These are phyloP conservation scores for Dryadula phaetusa DNA, from an alignment of 2,888 invertebrate species.

Conservation along the genomic window DNA sequence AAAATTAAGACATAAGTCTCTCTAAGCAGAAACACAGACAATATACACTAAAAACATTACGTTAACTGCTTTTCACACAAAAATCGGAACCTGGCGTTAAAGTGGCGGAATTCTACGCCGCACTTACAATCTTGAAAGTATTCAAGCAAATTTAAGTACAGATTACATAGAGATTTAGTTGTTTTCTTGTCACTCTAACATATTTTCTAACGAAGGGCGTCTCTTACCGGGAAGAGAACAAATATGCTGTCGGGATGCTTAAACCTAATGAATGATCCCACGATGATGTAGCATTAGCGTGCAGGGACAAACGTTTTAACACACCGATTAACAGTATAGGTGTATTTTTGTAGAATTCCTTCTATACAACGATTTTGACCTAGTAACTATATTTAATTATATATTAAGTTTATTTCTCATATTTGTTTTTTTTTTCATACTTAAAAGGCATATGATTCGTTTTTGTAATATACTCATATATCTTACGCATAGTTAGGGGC, in stretches of 20 bases:
- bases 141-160: not conserved
- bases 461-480: too few species aligned
- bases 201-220: not conserved
- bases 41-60: too few species aligned
- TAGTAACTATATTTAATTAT: not conserved
- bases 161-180: not conserved
- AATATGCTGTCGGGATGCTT: constrained; percentile 72
- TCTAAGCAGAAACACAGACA: too few species aligned
- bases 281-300: constrained; percentile 76
- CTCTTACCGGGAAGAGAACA: constrained; percentile 43
- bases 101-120: too few species aligned
- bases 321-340: constrained; percentile 3
- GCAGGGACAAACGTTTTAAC: constrained; percentile 60
- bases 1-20: too few species aligned
- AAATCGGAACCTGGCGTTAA: too few species aligned
- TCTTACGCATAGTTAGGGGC: too few species aligned
- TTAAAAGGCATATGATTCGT: too few species aligned
- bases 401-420: too few species aligned
- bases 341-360: not conserved
- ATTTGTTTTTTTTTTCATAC: too few species aligned
- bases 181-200: not conserved
- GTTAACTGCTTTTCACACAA: too few species aligned
- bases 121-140: too few species aligned
- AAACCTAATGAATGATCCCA: constrained; percentile 79
- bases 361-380: not conserved